Evolutionary conservation across 2,797 vertebrate genomes (phyloP).

Genomic region (Enteromius afrohamiltoni): DNA sequence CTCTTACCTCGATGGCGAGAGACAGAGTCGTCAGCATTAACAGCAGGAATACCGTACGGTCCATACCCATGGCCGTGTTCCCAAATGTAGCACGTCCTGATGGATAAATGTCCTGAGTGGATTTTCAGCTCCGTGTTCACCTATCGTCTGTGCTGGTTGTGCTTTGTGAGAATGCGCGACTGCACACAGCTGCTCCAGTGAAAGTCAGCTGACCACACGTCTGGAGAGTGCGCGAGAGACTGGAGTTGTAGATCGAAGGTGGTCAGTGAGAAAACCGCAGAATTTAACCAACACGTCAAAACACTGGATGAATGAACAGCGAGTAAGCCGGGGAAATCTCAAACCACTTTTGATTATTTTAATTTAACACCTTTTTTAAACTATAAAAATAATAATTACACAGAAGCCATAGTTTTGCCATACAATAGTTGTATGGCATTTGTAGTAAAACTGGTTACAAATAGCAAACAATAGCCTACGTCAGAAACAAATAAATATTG

Average conservation of each 20-base stretch:
- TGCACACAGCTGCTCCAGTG: conserved; percentile 58
- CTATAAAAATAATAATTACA: not conserved
- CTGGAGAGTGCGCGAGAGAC: not conserved
- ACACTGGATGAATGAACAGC: not conserved
- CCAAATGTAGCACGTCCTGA: conserved; percentile 56
- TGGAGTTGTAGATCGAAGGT: not conserved
- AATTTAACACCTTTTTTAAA: not conserved
- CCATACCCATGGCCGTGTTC: conserved; percentile 72
- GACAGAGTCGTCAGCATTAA: conserved; percentile 78
- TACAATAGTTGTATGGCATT: no score
- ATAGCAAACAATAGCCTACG: no score
- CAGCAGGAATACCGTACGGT: conserved; percentile 72
- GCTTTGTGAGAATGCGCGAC: conserved; percentile 59
- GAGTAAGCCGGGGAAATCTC: not conserved
- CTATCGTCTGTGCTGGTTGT: conserved; percentile 54
- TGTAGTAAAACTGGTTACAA: no score
- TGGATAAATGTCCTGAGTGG: conserved; percentile 50
- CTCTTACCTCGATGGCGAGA: conserved; percentile 79
- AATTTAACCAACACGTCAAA: not conserved
- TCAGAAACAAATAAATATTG: no score
- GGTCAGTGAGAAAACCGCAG: conserved; percentile 17
- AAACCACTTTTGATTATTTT: not conserved
- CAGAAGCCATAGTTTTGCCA: no score
- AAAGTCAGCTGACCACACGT: conserved; percentile 59
- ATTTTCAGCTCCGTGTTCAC: conserved; percentile 41